Conservation (phyloP, 1,140 invertebrate species). For the Planococcus citri region DNA sequence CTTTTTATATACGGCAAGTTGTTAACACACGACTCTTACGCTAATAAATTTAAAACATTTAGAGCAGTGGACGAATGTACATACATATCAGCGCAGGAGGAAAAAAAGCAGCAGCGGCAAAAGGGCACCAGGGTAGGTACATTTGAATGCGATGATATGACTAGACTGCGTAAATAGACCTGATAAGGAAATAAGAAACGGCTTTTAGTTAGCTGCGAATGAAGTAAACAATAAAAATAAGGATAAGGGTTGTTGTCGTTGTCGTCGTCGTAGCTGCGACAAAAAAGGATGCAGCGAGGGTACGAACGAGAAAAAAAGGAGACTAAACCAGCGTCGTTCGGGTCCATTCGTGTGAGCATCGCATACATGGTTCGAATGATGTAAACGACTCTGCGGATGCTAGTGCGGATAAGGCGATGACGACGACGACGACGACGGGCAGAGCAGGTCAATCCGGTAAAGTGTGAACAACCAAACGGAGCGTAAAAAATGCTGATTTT, state of each 20-base stretch:
- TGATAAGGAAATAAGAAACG: slow-evolving; percentile 18
- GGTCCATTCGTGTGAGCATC: no score
- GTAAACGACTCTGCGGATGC: not conserved
- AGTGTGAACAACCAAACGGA: slow-evolving; percentile 16
- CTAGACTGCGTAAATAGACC: slow-evolving; percentile 11
- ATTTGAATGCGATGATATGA: slow-evolving; percentile 18
- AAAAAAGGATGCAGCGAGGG: not conserved
- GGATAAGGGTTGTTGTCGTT: slow-evolving; percentile 14
- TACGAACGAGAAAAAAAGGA: no score
- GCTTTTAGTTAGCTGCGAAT: slow-evolving; percentile 9
- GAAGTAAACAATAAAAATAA: slow-evolving; percentile 6
- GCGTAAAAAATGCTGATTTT: slow-evolving; percentile 19
- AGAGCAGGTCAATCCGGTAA: slow-evolving; percentile 1
- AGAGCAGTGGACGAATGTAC: not conserved
- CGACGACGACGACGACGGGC: no score
- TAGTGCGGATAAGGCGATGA: not conserved
- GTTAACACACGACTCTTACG: no score
- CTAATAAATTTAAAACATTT: no score
- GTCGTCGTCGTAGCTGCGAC: no score
- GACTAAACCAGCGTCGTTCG: no score
- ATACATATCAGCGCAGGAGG: not conserved
- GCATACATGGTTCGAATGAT: not conserved
- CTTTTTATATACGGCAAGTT: no score
- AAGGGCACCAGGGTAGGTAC: no score
- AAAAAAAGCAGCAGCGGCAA: no score